Evolutionary conservation across 2,113 vertebrate genomes (phyloP).

Genomic region (Leptocoma aspasia): DNA sequence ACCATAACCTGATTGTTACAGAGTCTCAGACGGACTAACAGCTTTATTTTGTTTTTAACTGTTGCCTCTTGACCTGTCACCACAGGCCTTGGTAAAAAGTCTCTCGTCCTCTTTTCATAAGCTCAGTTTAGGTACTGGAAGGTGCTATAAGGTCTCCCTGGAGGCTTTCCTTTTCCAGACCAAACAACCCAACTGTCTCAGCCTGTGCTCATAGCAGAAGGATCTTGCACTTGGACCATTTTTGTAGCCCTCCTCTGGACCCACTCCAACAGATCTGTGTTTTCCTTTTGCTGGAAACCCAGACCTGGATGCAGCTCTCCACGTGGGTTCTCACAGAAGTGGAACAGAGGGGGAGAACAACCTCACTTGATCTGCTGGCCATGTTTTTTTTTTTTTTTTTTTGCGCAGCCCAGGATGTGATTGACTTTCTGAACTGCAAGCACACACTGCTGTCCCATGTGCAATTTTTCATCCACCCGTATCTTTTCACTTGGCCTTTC

Average conservation of each 20-base stretch:
- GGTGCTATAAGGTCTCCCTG: neutral
- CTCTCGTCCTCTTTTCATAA: neutral
- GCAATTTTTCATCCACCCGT: neutral
- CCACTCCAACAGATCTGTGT: fast-evolving
- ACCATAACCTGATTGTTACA: neutral
- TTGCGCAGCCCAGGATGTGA: neutral
- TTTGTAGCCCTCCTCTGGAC: no score
- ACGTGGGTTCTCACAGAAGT: fast-evolving
- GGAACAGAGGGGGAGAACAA: neutral
- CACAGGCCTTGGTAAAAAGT: neutral
- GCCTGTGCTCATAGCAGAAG: fast-evolving
- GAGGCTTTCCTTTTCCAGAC: neutral
- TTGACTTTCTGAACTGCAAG: neutral
- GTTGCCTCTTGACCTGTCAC: neutral
- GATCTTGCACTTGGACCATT: no score
- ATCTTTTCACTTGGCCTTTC: neutral
- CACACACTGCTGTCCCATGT: fast-evolving
- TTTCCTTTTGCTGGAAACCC: neutral
- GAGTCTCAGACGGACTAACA: neutral
- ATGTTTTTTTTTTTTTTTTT: neutral
- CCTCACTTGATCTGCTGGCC: neutral
- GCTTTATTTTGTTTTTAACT: neutral
- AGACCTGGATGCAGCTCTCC: no score
- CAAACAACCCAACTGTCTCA: neutral
- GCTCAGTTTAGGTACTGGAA: neutral